Evolutionary conservation across 2,113 vertebrate species (phyloP).

Genomic region (Tyto alba): DNA sequence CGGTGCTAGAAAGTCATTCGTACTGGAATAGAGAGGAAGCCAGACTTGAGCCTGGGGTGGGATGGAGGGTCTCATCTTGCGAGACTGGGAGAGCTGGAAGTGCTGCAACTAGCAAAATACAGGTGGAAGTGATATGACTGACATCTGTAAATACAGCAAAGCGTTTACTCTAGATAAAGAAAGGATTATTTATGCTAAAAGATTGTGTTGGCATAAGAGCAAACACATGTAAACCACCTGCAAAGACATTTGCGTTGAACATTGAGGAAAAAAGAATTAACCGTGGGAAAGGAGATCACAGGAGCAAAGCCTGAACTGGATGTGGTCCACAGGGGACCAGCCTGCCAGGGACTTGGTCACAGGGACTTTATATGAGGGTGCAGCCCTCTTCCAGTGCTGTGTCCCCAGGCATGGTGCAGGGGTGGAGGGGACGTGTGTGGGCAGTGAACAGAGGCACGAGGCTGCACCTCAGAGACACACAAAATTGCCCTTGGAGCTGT

Average conservation of each 20-base stretch:
- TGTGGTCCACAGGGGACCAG: neutral
- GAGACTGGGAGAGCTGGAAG: neutral
- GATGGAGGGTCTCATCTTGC: neutral
- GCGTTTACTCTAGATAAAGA: slow-evolving; percentile 41
- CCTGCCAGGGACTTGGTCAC: neutral
- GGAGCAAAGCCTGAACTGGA: neutral
- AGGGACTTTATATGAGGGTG: neutral
- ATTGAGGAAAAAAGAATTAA: neutral
- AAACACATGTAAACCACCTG: neutral
- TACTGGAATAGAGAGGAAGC: neutral
- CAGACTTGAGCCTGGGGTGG: neutral
- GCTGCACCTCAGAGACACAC: neutral
- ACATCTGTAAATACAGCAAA: neutral
- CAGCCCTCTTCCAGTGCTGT: neutral
- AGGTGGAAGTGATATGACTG: neutral
- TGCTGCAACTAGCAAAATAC: neutral
- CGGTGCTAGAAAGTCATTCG: neutral
- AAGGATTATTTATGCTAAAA: slow-evolving; percentile 11
- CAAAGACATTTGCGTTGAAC: neutral
- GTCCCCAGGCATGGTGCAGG: neutral
- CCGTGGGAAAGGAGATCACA: neutral
- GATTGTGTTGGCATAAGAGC: neutral
- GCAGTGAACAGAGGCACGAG: accelerated
- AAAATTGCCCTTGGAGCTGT: neutral
- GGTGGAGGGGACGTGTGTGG: neutral